Base-by-base conservation (phyloP, 2,888 invertebrate genomes). In the Sarcophaga carnaria region DNA sequence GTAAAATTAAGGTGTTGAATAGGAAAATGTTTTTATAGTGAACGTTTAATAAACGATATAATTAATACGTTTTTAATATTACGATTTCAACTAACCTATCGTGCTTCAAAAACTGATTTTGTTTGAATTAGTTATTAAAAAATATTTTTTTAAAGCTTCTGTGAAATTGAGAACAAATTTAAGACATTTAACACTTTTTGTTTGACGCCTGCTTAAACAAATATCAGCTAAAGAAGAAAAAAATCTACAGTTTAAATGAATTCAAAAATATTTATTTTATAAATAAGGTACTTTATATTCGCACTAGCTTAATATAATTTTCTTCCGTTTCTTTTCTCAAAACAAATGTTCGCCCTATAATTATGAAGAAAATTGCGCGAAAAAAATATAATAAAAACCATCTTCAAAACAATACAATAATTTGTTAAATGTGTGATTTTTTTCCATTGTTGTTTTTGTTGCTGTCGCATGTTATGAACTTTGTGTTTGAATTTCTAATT, bases 401-500 rank as follows among this genome's bases (percentile, higher is more conserved):
- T 75, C 64, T 75, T 64, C 64, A 75, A 75, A 54, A 27, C 54
- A 76, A 76, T 59, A 67, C 27, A 25, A 66, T 8, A 66, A 66
- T 59, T 67, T 77, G 37, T 77, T 10, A 27, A 59, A 67, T 59
- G 66, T 59, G 54, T 59, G 20, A 62, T 59, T 76, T 75, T 75
- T 12, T 20, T 14, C 45, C 45, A 17, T 62, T 72, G n/a, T 72
- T 72, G 4, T 47, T 20, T 45, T 20, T 60, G 49, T 45, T 37
- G 37, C 37, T 37, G 37, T 10, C 37, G 37, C 2, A 37, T 37
- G 37, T 74, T 25, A n/a, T 22, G 8, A 27, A 59, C 54, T 54
- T 67, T 77, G 59, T 77, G 67, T 67, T 67, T 77, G 77, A 77
- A 77, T 77, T 67, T 77, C 25, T 77, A 67, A 77, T 77, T 77